Percentiles rank a stretch among this genome's conserved stretches.
Conservation (phyloP, 1,140 invertebrate species). For the Nephila pilipes region DNA sequence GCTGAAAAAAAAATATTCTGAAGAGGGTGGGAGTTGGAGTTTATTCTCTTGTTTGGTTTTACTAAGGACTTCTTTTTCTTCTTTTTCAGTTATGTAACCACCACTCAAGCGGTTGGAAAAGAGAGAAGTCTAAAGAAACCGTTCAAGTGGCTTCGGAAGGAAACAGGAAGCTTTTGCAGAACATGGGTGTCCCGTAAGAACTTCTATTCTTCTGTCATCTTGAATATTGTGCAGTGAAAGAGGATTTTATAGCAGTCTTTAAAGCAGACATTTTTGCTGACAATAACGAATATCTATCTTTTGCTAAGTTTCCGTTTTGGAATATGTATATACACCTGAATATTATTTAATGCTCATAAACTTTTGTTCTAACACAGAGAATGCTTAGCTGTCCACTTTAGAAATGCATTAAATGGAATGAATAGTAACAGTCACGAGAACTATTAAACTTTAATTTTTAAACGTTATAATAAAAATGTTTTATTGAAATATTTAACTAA, state of each 20-base stretch:
- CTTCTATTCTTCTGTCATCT: neutral
- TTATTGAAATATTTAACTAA: no score
- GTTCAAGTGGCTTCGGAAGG: slow-evolving; percentile 46
- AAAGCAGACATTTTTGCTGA: slow-evolving; percentile 30
- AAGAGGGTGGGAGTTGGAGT: slow-evolving; percentile 9
- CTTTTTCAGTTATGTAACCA: neutral
- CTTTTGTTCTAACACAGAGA: no score
- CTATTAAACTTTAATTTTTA: no score
- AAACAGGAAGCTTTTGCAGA: neutral
- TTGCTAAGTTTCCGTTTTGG: no score
- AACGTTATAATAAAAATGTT: no score
- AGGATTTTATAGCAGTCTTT: neutral
- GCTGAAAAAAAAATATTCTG: slow-evolving; percentile 19
- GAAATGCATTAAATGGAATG: no score
- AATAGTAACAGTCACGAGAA: no score
- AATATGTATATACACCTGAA: no score
- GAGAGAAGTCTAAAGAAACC: neutral
- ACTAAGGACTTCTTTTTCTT: slow-evolving; percentile 29
- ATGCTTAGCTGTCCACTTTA: no score
- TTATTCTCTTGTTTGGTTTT: slow-evolving; percentile 56
- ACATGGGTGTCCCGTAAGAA: neutral
- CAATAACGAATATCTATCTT: neutral
- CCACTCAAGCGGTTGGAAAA: slow-evolving; percentile 22
- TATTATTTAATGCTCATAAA: no score
- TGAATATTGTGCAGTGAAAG: slow-evolving; percentile 11